Conservation (phyloP, 1,140 invertebrate genomes). For the Heliothis virescens region DNA sequence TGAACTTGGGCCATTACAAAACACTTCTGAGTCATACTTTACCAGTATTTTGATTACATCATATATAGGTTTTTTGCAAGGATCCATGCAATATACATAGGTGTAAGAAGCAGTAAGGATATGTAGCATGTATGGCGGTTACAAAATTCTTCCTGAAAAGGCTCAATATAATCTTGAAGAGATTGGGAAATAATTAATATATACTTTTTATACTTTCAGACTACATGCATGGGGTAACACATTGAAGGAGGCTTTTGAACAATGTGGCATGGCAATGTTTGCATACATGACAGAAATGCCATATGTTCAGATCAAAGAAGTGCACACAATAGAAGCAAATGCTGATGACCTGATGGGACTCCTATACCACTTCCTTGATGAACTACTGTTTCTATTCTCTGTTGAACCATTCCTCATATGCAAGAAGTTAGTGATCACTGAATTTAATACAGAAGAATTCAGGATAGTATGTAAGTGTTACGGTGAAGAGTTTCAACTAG, state of each 20-base stretch:
- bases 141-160: no score
- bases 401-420: conserved; percentile 93
- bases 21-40: no score
- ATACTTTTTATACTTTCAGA: conserved; percentile 84
- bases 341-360: conserved; percentile 96
- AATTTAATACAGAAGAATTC: conserved; percentile 95
- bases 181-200: not conserved
- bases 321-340: conserved; percentile 93
- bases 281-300: conserved; percentile 98
- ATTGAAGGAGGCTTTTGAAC: conserved; percentile 97
- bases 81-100: not conserved
- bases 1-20: no score
- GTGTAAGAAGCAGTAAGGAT: not conserved
- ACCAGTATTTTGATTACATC: not conserved
- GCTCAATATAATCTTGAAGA: no score
- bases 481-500: conserved; percentile 97
- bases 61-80: not conserved
- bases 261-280: conserved; percentile 98
- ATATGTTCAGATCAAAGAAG: conserved; percentile 92
- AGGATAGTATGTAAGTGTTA: conserved; percentile 95
- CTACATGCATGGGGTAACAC: conserved; percentile 97
- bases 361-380: conserved; percentile 97
- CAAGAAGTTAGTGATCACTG: conserved; percentile 95
- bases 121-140: no score
- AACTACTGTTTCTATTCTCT: conserved; percentile 97